A percentile compares a stretch with the other conserved stretches of the same genome.
phyloP scores from a whole-genome alignment of 2,888 invertebrate genomes.

The Agrilus cyanescens region DNA sequence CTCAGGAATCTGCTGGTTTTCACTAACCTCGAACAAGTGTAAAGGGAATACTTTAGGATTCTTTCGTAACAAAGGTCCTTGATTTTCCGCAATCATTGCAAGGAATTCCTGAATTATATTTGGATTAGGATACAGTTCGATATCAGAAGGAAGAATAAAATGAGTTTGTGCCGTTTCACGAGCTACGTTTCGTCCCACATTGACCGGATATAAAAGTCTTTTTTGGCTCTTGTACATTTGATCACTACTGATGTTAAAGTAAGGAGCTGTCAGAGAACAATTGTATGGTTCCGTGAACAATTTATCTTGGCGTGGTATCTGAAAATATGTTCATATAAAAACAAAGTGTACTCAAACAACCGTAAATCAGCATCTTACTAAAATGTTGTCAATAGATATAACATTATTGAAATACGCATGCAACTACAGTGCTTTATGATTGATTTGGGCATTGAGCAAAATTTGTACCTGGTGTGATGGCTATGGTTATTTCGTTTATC shows the following conservation, averaged over 20 bases:
- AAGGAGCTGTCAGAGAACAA: conserved; percentile 61
- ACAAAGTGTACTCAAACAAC: too few relatives aligned
- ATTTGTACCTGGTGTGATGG: too few relatives aligned
- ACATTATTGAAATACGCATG: too few relatives aligned
- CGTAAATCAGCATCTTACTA: too few relatives aligned
- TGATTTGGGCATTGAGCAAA: too few relatives aligned
- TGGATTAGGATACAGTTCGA: conserved; percentile 82
- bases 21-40: conserved; percentile 79
- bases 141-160: conserved; percentile 76
- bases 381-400: too few relatives aligned
- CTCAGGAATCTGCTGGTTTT: conserved; percentile 52
- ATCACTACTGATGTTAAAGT: conserved; percentile 48
- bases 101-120: conserved; percentile 69
- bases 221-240: conserved; percentile 69
- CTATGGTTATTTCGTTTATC: too few relatives aligned
- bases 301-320: conserved; percentile 56
- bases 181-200: conserved; percentile 83
- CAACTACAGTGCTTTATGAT: too few relatives aligned
- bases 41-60: conserved; percentile 72
- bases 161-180: conserved; percentile 71
- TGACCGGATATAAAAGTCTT: conserved; percentile 77
- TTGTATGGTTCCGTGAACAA: conserved; percentile 54
- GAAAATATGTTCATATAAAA: conserved; percentile 8
- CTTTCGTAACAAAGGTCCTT: conserved; percentile 47
- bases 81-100: conserved; percentile 69